Conservation (phyloP, 2,888 invertebrate genomes). For the Oasisia sp. region DNA sequence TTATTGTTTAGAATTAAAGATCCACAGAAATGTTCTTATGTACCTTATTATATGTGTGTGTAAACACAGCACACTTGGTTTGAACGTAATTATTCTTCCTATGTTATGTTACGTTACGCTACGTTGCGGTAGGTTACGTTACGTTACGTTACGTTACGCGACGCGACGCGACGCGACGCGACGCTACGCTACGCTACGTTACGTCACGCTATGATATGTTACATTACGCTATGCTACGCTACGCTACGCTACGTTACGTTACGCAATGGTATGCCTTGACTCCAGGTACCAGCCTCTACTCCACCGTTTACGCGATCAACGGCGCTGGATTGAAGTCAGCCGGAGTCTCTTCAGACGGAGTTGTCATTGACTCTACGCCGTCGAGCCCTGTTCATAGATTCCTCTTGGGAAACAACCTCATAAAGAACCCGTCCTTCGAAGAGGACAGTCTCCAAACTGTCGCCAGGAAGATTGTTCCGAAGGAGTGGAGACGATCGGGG, state of each 20-base stretch:
- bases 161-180: too few species aligned
- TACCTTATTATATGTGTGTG: neutral
- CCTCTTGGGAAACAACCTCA: neutral
- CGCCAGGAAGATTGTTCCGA: neutral
- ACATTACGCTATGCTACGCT: too few species aligned
- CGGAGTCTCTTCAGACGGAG: constrained; percentile 12
- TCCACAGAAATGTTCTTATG: neutral
- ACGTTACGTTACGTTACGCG: too few species aligned
- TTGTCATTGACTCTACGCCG: neutral
- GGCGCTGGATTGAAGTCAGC: constrained; percentile 43
- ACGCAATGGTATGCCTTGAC: neutral
- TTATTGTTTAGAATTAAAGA: neutral
- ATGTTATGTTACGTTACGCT: too few species aligned
- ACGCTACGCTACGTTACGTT: too few species aligned
- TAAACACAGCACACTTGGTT: neutral
- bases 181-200: too few species aligned
- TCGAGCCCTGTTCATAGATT: neutral
- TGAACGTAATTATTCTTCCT: neutral
- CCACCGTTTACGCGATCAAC: constrained; percentile 44
- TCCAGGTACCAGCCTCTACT: constrained; percentile 34
- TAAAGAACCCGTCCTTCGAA: constrained; percentile 40
- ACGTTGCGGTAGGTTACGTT: too few species aligned
- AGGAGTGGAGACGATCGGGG: neutral
- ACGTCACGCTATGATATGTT: too few species aligned
- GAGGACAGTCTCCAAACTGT: neutral